A percentile compares a stretch with the other conserved stretches of the same genome.
Conservation (phyloP, 2,797 vertebrate species). For the Sebastes steindachneri region DNA sequence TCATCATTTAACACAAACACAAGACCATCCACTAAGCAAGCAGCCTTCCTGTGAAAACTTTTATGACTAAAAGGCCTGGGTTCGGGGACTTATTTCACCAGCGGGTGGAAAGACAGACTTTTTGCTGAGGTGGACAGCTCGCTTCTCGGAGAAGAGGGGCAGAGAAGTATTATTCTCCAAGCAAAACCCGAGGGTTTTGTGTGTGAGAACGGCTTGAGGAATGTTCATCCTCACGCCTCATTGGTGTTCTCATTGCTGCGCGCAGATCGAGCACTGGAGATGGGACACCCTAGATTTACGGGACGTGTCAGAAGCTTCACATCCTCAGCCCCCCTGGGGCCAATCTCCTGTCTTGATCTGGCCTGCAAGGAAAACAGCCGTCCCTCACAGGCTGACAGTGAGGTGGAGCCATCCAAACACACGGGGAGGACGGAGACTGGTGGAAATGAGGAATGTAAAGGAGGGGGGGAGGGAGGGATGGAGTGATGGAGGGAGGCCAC, state of each 20-base stretch:
- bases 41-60: conserved; percentile 58
- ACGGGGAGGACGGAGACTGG: conserved; percentile 64
- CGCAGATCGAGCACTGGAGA: conserved; percentile 70
- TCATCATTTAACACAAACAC: conserved; percentile 74
- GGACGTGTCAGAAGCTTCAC: conserved; percentile 80
- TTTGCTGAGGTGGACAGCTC: conserved; percentile 62
- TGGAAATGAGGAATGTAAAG: conserved; percentile 73
- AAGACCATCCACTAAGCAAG: conserved; percentile 51
- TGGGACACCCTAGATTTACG: conserved; percentile 82
- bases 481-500: conserved; percentile 65
- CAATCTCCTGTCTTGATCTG: conserved; percentile 81
- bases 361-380: conserved; percentile 80
- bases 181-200: conserved; percentile 56
- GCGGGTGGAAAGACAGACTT: conserved; percentile 42
- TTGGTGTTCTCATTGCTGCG: conserved; percentile 78
- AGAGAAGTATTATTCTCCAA: conserved; percentile 61
- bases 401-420: conserved; percentile 80
- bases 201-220: conserved; percentile 78
- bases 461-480: conserved; percentile 28
- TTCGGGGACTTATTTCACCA: conserved; percentile 46
- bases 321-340: conserved; percentile 75
- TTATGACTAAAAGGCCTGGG: conserved; percentile 41
- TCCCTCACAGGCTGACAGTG: conserved; percentile 79
- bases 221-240: conserved; percentile 86
- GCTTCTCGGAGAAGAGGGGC: conserved; percentile 45